Base-by-base conservation (phyloP, 92 coral and sea anemone genomes). In the Palythoa caribaeorum region DNA sequence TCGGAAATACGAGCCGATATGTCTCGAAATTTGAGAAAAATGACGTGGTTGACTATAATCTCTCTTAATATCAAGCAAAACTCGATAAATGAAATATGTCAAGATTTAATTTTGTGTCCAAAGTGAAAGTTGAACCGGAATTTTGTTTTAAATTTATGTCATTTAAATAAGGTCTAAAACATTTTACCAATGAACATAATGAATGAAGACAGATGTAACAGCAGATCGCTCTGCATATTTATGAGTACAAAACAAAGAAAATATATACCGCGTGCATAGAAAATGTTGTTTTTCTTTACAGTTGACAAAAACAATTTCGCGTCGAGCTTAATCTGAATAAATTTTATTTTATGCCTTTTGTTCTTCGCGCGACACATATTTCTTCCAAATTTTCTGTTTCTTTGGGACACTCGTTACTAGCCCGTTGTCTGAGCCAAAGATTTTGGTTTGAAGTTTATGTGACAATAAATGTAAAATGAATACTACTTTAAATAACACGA, bases 161-260 rank as follows among this genome's bases (percentile, higher is more conserved):
- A 37, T 21, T 7, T n/a, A n/a, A n/a, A 65, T n/a, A 5, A 7
- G 28, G 37, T 52, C 55, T 1, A 50, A 19, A 76, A 76, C 0
- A 9, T 20, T 50, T 9, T 52, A 50, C 63, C 8, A 35, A 35
- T 14, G 6, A 51, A 28, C 28, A 28, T 28, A 28, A 76, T 53
- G 57, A 73, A 73, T 28, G 39, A 51, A 35, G 38, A 52, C 2
- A n/a, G 19, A 13, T 37, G 9, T 9, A 3, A 36, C 11, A 8
- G 50, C 66, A 59, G n/a, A 44, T 73, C 50, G 28, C 63, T 40
- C 13, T 80, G 53, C 38, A 80, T 38, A 80, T 78, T 78, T 39
- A 78, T 78, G 71, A 21, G 50, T 15, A n/a, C 48, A 19, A 28
- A 81, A 81, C 86, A 81, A 81, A 65, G 60, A 37, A 38, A 19